These are phyloP conservation scores for Alces alces DNA, from an alignment of 2,113 vertebrate genomes.

Conservation along the genomic window DNA sequence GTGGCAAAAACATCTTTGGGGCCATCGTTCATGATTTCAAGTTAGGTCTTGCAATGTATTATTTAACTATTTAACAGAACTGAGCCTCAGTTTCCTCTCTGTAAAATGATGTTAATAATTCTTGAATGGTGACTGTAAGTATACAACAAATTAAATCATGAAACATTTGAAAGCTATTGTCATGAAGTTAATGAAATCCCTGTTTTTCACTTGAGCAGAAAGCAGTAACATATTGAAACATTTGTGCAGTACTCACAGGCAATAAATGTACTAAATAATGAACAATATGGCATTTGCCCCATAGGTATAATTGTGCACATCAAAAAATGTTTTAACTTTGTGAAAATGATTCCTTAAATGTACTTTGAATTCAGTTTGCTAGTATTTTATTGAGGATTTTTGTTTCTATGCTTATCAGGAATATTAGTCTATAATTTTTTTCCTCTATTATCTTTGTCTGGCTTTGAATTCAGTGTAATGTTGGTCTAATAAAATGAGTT, in stretches of 20 bases:
- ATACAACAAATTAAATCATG: background rate
- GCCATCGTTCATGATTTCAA: background rate
- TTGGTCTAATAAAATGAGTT: background rate
- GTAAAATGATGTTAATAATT: conserved; percentile 11
- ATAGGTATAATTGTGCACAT: background rate
- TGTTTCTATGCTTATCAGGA: background rate
- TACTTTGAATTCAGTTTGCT: background rate
- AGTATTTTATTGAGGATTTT: background rate
- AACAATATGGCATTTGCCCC: background rate
- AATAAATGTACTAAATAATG: background rate
- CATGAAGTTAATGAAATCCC: background rate
- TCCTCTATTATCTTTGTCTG: background rate
- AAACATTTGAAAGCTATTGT: background rate
- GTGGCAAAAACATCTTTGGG: background rate
- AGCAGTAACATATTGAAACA: background rate
- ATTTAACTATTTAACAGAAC: background rate
- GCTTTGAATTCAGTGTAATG: background rate
- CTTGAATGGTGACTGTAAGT: background rate
- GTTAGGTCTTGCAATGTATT: background rate
- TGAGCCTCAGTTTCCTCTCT: background rate
- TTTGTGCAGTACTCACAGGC: background rate
- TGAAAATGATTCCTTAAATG: background rate
- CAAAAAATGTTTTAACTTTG: background rate
- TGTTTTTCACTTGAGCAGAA: background rate
- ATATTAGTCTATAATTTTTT: background rate